A percentile compares a stretch with the other conserved stretches of the same genome.
These are phyloP conservation scores for Leucophenga montana DNA, from an alignment of 2,888 invertebrate species.

Conservation along the genomic window DNA sequence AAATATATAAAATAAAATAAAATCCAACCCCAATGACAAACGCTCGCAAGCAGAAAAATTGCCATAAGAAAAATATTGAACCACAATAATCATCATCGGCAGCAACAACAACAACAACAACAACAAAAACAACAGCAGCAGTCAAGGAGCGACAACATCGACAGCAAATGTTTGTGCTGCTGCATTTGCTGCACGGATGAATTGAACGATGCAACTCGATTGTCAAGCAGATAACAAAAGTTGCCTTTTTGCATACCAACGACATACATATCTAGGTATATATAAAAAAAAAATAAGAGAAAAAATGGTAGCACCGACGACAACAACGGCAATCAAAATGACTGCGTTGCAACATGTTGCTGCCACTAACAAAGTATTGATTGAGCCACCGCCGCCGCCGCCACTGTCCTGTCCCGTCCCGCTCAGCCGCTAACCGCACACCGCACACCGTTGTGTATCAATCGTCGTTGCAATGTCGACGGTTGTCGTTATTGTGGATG, in stretches of 20 bases:
- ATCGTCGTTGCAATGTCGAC: conserved; percentile 15
- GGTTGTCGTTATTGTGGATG: neutral
- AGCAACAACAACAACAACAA: conserved; percentile 32
- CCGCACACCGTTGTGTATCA: conserved; percentile 13
- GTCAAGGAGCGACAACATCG: too few species aligned
- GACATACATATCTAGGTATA: conserved; percentile 33
- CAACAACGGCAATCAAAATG: conserved; percentile 31
- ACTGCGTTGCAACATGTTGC: conserved; percentile 58
- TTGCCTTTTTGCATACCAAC: conserved; percentile 66
- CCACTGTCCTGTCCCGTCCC: too few species aligned
- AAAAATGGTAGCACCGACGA: conserved; percentile 24
- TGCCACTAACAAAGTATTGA: conserved; percentile 62
- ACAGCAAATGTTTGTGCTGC: conserved; percentile 57
- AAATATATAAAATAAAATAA: conserved; percentile 27
- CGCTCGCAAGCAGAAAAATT: conserved; percentile 30
- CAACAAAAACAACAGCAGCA: conserved; percentile 64
- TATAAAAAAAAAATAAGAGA: neutral
- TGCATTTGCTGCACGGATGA: conserved; percentile 64
- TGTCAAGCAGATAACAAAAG: conserved; percentile 67
- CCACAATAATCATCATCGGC: conserved; percentile 63
- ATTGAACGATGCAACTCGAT: conserved; percentile 55
- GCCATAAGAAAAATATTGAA: conserved; percentile 67
- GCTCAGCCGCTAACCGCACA: too few species aligned
- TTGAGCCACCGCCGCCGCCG: conserved; percentile 56
- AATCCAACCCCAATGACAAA: conserved; percentile 32